Conservation (phyloP, 2,888 invertebrate species). For the Drosophila mettleri region DNA sequence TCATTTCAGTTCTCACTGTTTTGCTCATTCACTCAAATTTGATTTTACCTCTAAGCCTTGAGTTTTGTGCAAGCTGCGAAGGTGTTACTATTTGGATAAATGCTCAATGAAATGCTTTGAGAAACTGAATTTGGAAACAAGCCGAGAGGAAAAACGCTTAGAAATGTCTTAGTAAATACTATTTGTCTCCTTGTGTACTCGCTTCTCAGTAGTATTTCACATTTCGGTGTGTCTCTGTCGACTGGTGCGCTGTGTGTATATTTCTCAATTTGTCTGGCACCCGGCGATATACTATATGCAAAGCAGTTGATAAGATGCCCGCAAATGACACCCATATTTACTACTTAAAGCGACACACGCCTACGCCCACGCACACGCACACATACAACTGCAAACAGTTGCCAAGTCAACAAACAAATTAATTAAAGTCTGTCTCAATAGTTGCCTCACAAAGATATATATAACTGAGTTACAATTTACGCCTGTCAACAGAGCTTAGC, state of each 20-base stretch:
- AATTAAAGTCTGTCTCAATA: conserved; percentile 78
- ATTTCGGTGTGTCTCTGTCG: conserved; percentile 25
- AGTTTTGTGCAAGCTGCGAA: not conserved
- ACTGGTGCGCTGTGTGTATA: conserved; percentile 2
- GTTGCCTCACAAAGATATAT: conserved; percentile 47
- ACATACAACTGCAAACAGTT: conserved; percentile 48
- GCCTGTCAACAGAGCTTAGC: conserved; percentile 75
- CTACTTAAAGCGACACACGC: conserved; percentile 41
- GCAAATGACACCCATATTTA: conserved; percentile 65
- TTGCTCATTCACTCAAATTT: not conserved
- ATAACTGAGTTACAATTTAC: conserved; percentile 64
- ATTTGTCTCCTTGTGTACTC: conserved; percentile 26
- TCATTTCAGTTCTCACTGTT: not conserved
- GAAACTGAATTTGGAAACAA: conserved; percentile 26
- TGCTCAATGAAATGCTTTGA: not conserved
- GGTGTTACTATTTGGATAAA: not conserved
- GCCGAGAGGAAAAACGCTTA: conserved; percentile 10
- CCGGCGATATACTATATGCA: conserved; percentile 72
- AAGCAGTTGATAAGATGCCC: conserved; percentile 69
- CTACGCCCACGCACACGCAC: not conserved
- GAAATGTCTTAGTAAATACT: conserved; percentile 34
- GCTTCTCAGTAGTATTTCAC: conserved; percentile 43
- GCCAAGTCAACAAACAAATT: conserved; percentile 80
- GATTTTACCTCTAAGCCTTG: not conserved
- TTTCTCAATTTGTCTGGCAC: conserved; percentile 20